Conservation (phyloP, 1,140 invertebrate genomes). For the Drosophila busckii region DNA sequence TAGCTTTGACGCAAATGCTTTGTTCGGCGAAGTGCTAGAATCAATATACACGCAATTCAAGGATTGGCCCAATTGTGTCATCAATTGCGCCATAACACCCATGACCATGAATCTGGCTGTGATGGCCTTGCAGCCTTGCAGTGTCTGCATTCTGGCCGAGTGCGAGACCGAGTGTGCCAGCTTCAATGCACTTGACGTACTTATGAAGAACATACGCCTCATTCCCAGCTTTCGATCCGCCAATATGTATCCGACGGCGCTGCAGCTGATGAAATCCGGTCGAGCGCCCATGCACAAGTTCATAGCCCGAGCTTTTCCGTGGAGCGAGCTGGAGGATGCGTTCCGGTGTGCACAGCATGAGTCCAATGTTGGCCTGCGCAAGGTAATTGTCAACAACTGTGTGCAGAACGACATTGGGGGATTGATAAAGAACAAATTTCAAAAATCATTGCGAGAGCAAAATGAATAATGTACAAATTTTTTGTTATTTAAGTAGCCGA, state of each 20-base stretch:
- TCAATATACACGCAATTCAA: constrained; percentile 36
- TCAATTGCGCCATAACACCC: constrained; percentile 54
- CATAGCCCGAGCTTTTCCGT: constrained; percentile 32
- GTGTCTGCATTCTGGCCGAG: constrained; percentile 58
- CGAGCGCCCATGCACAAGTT: constrained; percentile 50
- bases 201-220: constrained; percentile 68
- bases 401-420: constrained; percentile 8
- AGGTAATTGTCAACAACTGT: constrained; percentile 56
- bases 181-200: constrained; percentile 62
- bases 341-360: constrained; percentile 53
- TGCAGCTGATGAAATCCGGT: constrained; percentile 51
- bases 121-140: constrained; percentile 56
- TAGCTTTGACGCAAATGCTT: constrained; percentile 28
- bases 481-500: not conserved
- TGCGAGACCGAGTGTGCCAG: constrained; percentile 59
- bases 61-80: constrained; percentile 54
- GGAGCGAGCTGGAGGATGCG: constrained; percentile 34
- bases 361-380: constrained; percentile 48
- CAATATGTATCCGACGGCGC: constrained; percentile 66
- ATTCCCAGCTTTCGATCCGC: constrained; percentile 62
- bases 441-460: not conserved
- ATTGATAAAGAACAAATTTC: constrained; percentile 12
- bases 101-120: constrained; percentile 67
- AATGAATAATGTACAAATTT: not conserved
- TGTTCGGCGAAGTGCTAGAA: constrained; percentile 47